Evolutionary conservation across 2,113 vertebrate genomes (phyloP), one percentile per base, ranked within the genome.

Genomic region (Chlamydotis undulata): DNA sequence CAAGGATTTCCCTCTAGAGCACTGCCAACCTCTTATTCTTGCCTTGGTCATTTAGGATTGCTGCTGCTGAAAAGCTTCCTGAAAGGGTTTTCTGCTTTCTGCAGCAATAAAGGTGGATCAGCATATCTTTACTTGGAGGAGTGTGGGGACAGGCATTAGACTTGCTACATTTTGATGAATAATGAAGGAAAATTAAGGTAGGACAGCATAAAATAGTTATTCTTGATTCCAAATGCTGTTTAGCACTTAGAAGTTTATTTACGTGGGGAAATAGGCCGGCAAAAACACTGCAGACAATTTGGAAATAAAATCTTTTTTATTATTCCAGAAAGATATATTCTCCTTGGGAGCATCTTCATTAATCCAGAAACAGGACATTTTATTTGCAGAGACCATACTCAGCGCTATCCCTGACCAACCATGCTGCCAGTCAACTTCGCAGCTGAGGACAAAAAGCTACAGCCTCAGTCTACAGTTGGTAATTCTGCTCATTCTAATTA

Each of bases 1-100:
- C 53, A 76, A 77, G 75, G 87, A 78, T 52, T 79, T 87, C 29
- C 93, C 53, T 60, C 37, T 49, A 21, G 60, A 87, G 49, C 87
- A 6, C 49, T 76, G 69, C 77, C 76, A 60, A 56, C 73, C 84
- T n/a, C 11, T 41, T 23, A 13, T 61, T 55, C 68, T 69, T 52
- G 59, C 60, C 73, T 56, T 73, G 65, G 24, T 19, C 53, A 22
- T 53, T 26, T 6, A 24, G 60, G 31, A 43, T 29, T 52, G 79
- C 80, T 83, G 77, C 63, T 92, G 71, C 64, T 47, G n/a, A 29
- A 76, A 76, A 57, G 76, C 70, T 67, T 57, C 77, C 77, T 50
- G 23, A 63, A 79, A 39, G 13, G 16, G 18, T 59, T 68, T 90
- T 69, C 56, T 59, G 41, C 24, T 70, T 67, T 49, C 59, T 47